These are phyloP conservation scores for Neosilurus mollespiculum DNA, from an alignment of 2,797 vertebrate species.

Conservation along the genomic window DNA sequence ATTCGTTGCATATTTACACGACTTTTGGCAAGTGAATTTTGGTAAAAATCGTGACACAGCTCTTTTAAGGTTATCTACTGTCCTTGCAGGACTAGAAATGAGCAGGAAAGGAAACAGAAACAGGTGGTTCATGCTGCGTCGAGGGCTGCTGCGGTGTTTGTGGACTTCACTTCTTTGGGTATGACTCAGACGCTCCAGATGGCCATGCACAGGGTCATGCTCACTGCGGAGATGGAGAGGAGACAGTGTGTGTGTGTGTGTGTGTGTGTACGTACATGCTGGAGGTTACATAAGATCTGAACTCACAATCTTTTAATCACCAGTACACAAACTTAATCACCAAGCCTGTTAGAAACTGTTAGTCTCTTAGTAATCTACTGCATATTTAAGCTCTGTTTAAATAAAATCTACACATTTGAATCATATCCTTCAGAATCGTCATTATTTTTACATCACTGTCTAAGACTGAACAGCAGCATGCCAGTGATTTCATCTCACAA, in stretches of 20 bases:
- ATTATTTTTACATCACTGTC: background rate
- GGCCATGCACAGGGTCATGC: conserved; percentile 13
- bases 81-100: background rate
- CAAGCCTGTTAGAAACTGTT: too few species aligned
- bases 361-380: background rate
- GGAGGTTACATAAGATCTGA: conserved; percentile 10
- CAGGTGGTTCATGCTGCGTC: conserved; percentile 43
- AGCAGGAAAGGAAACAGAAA: conserved; percentile 27
- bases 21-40: too few species aligned
- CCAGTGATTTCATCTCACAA: background rate
- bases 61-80: background rate
- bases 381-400: background rate
- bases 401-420: background rate
- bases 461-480: background rate
- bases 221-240: background rate
- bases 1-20: too few species aligned
- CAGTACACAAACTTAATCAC: too few species aligned
- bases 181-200: conserved; percentile 46
- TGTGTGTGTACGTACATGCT: background rate
- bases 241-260: background rate
- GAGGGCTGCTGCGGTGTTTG: conserved; percentile 8
- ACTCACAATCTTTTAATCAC: background rate
- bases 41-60: too few species aligned
- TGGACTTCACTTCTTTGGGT: conserved; percentile 25
- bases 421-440: background rate